These are phyloP conservation scores for Monomorium pharaonis DNA, from an alignment of 1,140 invertebrate species.

Conservation along the genomic window DNA sequence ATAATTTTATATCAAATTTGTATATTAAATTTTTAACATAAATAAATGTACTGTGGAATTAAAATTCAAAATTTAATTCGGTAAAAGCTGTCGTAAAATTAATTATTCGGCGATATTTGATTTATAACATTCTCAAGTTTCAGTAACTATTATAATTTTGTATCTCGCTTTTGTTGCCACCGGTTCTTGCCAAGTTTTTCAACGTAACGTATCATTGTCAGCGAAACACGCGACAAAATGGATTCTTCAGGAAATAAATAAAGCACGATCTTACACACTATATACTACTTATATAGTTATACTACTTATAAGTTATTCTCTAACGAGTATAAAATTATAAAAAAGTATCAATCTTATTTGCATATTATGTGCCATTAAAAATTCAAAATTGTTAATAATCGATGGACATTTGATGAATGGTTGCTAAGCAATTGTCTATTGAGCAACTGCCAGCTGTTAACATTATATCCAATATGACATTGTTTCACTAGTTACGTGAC, in stretches of 20 bases:
- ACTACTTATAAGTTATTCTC: background rate
- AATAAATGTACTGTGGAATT: background rate
- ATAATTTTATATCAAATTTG: background rate
- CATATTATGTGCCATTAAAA: background rate
- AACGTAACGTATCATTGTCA: slow-evolving; percentile 2
- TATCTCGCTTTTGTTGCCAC: slow-evolving; percentile 25
- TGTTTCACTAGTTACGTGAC: background rate
- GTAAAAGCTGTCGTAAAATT: background rate
- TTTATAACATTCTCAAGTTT: slow-evolving; percentile 35
- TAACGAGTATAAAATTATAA: background rate
- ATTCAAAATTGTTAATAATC: background rate
- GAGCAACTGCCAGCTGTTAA: background rate
- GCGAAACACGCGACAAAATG: background rate
- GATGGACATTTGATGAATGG: background rate
- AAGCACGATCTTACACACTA: background rate
- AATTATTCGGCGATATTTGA: background rate
- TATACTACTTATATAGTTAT: background rate
- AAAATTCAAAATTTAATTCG: background rate
- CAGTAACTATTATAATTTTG: slow-evolving; percentile 42
- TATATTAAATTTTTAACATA: background rate
- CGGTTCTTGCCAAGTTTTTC: slow-evolving; percentile 29
- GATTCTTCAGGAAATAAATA: slow-evolving; percentile 4
- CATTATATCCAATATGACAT: too few species aligned
- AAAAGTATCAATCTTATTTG: background rate
- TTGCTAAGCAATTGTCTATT: background rate